Evolutionary conservation across 2,113 vertebrate species (phyloP), one percentile per base, ranked within the genome.

Genomic region (Xyrauchen texanus): DNA sequence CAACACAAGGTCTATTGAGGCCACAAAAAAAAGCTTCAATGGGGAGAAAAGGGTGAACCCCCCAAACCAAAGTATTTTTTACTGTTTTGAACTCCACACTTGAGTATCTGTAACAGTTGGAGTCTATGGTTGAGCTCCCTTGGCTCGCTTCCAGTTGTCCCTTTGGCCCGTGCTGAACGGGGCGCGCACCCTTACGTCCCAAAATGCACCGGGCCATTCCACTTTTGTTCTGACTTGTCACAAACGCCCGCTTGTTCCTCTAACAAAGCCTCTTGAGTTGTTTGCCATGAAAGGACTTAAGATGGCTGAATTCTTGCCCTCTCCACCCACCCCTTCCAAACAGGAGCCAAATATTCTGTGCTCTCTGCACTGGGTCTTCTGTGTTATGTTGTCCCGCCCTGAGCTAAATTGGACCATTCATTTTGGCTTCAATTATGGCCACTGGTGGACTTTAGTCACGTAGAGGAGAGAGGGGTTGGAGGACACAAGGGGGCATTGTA

Each of bases 181-280:
- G 81, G 51, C 9, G 8, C 45, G 46, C 67, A 80, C 47, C 21
- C 72, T 49, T 4, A 42, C 16, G 9, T 78, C 76, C 82, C 79
- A 76, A 72, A 78, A 81, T 82, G 68, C 68, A 68, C 82, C 47
- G 67, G 78, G 65, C 78, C 69, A 58, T 73, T 82, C 74, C 67
- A 55, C 78, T 79, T 86, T 81, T 72, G 60, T 78, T 78, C 76
- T 47, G 46, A 8, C 65, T 15, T 13, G 79, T 79, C 82, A 87
- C 84, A 87, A 86, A 84, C 69, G 60, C 70, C 46, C 49, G 52
- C 86, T 86, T 87, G 83, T 88, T 86, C 71, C 52, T 76, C 8
- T 61, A 84, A 81, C 84, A 86, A 86, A 87, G 79, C 76, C 81
- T 75, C 81, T 85, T 68, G 82, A 87, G 79, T 77, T 84, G 15